Conservation (phyloP, 1,140 invertebrate genomes). For the Cecropterus lyciades region DNA sequence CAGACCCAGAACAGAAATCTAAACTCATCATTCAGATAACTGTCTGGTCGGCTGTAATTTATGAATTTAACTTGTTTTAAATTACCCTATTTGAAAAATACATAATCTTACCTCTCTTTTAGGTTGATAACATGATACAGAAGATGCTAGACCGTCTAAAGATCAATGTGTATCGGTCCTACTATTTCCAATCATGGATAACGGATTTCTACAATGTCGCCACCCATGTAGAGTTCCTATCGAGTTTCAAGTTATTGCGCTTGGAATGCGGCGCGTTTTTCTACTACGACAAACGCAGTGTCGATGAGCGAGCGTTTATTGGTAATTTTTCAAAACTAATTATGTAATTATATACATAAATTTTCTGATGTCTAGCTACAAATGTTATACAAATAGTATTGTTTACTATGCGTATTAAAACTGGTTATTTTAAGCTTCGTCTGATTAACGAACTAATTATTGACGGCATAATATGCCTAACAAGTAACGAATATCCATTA, state of each 20-base stretch:
- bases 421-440: constrained; percentile 72
- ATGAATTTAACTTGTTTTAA: no score
- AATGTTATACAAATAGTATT: no score
- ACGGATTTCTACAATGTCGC: constrained; percentile 45
- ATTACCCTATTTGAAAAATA: background rate
- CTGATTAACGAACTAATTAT: constrained; percentile 59
- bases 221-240: constrained; percentile 58
- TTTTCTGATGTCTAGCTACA: no score
- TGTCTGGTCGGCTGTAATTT: no score
- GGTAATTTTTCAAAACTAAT: constrained; percentile 45
- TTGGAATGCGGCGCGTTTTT: constrained; percentile 63
- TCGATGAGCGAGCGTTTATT: constrained; percentile 59
- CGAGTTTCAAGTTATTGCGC: constrained; percentile 48
- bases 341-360: no score
- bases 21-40: no score
- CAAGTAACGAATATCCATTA: constrained; percentile 49
- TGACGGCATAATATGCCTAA: constrained; percentile 70
- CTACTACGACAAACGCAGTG: constrained; percentile 59
- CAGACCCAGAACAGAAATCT: no score
- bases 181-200: constrained; percentile 62
- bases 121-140: constrained; percentile 64
- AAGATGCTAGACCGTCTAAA: constrained; percentile 53
- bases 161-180: constrained; percentile 57
- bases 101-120: constrained; percentile 1
- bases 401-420: no score